Evolutionary conservation across 2,888 invertebrate genomes (phyloP).

Genomic region (Nemapogon koenigi): DNA sequence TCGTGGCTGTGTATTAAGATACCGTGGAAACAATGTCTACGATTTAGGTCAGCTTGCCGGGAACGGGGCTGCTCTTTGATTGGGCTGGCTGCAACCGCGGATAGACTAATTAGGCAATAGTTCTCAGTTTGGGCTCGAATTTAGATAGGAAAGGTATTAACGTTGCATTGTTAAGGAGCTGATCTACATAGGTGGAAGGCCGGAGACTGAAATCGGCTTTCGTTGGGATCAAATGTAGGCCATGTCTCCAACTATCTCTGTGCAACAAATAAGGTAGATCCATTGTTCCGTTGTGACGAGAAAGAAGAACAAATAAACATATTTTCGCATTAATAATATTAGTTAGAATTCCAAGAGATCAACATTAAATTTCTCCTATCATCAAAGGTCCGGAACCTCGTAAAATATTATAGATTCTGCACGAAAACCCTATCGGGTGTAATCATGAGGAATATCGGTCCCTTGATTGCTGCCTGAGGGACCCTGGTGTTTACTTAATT

Average conservation of each 20-base stretch:
- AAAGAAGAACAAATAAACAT: not conserved
- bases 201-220: too few species aligned
- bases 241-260: too few species aligned
- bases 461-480: constrained; percentile 45
- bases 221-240: too few species aligned
- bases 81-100: constrained; percentile 10
- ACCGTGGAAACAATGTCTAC: constrained; percentile 5
- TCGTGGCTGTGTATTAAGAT: constrained; percentile 2
- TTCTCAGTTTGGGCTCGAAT: constrained; percentile 6
- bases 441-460: constrained; percentile 45
- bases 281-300: too few species aligned
- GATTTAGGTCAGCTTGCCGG: constrained; percentile 7
- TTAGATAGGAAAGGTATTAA: too few species aligned
- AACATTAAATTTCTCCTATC: not conserved
- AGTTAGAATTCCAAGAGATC: not conserved
- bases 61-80: constrained; percentile 7
- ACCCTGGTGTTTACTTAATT: constrained; percentile 35
- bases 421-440: constrained; percentile 5
- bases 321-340: not conserved
- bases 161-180: too few species aligned
- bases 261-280: too few species aligned
- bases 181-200: too few species aligned
- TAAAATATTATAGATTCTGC: not conserved
- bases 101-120: constrained; percentile 11
- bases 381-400: constrained; percentile 4